phyloP scores from a whole-genome alignment of 2,113 vertebrate species.

The Neogale vison region DNA sequence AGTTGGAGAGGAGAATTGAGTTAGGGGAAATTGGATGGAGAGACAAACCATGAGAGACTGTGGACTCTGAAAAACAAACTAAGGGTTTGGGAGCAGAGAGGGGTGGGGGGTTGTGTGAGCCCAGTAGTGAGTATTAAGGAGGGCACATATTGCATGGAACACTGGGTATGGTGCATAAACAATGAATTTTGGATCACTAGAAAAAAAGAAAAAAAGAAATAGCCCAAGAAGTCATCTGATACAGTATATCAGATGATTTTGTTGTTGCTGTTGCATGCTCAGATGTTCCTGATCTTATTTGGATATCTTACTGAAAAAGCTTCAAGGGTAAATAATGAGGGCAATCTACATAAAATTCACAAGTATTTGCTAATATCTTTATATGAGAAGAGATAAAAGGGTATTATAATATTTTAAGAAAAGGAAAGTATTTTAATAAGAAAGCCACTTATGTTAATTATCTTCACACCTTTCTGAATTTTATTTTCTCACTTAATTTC shows the following conservation, averaged over 20 bases:
- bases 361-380: neutral
- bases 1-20: too few species aligned
- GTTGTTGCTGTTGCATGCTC: neutral
- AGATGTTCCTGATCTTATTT: neutral
- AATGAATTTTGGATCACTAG: too few species aligned
- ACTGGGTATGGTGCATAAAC: too few species aligned
- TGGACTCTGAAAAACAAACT: too few species aligned
- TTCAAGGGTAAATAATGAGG: constrained; percentile 41
- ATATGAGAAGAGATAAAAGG: neutral
- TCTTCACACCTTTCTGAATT: neutral
- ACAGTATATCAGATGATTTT: neutral
- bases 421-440: neutral
- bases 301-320: constrained; percentile 19
- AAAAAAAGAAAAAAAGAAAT: neutral
- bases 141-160: too few species aligned
- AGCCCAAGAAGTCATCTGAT: neutral
- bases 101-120: too few species aligned
- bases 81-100: too few species aligned
- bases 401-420: neutral
- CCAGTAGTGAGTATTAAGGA: too few species aligned
- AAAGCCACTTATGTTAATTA: neutral
- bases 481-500: neutral
- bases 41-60: too few species aligned
- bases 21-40: too few species aligned
- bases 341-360: neutral